These are phyloP conservation scores for Pseudomyrmex gracilis DNA, from an alignment of 1,140 invertebrate genomes.

Conservation along the genomic window DNA sequence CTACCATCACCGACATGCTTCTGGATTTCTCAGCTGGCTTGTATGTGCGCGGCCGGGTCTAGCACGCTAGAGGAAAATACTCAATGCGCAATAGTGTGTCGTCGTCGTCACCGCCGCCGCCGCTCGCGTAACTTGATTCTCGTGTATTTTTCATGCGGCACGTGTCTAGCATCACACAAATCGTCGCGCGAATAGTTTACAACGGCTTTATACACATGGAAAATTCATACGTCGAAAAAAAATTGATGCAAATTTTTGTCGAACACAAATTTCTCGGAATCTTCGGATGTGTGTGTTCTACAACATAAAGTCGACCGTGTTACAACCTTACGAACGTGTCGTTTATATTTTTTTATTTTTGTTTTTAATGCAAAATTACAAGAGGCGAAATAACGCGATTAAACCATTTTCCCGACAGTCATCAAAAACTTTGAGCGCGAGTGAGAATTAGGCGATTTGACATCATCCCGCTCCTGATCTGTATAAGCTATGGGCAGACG, in stretches of 20 bases:
- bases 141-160: slow-evolving; percentile 45
- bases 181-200: not conserved
- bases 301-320: too few species aligned
- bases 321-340: not conserved
- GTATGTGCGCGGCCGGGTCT: slow-evolving; percentile 12
- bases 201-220: not conserved
- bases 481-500: not conserved
- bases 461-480: slow-evolving; percentile 18
- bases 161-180: slow-evolving; percentile 2
- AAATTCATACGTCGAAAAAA: slow-evolving; percentile 5
- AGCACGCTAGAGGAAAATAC: slow-evolving; percentile 38
- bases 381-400: not conserved
- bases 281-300: not conserved
- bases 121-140: slow-evolving; percentile 35
- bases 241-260: not conserved
- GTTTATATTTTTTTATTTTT: not conserved
- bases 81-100: slow-evolving; percentile 29
- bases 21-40: slow-evolving; percentile 37
- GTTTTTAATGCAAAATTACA: too few species aligned
- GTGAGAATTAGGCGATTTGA: not conserved
- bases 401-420: not conserved
- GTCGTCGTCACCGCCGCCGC: not conserved
- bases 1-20: not conserved
- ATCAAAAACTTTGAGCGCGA: not conserved
- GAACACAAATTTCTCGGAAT: not conserved